phyloP scores from a whole-genome alignment of 1,140 invertebrate species.

The Apis laboriosa region DNA sequence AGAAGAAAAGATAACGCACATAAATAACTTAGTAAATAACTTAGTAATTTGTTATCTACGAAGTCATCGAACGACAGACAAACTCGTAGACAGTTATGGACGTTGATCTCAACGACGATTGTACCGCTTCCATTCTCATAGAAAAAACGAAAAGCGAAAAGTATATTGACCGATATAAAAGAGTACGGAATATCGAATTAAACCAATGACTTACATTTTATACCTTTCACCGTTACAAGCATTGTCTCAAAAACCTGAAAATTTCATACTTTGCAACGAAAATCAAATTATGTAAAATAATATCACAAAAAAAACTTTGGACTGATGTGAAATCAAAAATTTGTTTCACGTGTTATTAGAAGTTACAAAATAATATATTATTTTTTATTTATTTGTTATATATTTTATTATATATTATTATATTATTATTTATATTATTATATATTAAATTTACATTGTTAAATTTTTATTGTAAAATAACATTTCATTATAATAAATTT shows the following conservation, averaged over 20 bases:
- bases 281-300: conserved; percentile 1
- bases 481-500: too few species aligned
- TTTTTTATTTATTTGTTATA: too few species aligned
- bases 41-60: neutral
- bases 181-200: neutral
- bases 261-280: neutral
- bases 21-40: neutral
- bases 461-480: too few species aligned
- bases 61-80: neutral
- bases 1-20: neutral
- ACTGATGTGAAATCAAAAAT: neutral
- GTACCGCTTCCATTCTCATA: neutral
- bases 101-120: conserved; percentile 16
- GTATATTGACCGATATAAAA: neutral
- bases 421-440: too few species aligned
- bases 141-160: conserved; percentile 30
- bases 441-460: too few species aligned
- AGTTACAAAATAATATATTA: too few species aligned
- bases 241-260: neutral
- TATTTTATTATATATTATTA: too few species aligned
- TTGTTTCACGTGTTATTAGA: too few species aligned
- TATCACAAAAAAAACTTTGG: neutral
- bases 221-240: conserved; percentile 14
- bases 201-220: conserved; percentile 25
- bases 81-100: neutral